Evolutionary conservation across 2,888 invertebrate genomes (phyloP).

Genomic region (Tetheella fluctuosa): DNA sequence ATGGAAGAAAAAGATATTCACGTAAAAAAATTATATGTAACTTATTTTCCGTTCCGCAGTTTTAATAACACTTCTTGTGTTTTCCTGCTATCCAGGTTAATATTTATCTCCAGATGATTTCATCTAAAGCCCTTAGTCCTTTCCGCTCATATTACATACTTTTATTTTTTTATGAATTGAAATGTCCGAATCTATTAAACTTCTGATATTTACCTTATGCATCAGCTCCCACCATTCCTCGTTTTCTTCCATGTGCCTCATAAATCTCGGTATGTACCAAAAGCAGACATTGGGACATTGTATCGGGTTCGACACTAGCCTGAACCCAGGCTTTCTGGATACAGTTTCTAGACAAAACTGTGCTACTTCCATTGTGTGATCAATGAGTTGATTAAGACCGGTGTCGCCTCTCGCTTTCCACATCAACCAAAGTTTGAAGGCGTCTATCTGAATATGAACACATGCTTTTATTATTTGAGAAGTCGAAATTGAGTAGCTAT

Average conservation of each 20-base stretch:
- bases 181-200: no score
- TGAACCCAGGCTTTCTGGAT: constrained; percentile 81
- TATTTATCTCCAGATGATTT: no score
- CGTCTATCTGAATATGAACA: constrained; percentile 86
- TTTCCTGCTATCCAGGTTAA: no score
- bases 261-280: constrained; percentile 90
- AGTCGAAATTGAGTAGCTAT: no score
- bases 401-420: constrained; percentile 91
- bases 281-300: constrained; percentile 95
- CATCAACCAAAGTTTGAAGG: constrained; percentile 96
- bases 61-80: no score
- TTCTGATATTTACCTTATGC: constrained; percentile 65
- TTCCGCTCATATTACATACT: no score
- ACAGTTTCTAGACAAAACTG: constrained; percentile 83
- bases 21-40: no score
- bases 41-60: no score
- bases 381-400: constrained; percentile 85
- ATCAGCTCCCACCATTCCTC: constrained; percentile 80
- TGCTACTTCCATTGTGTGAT: constrained; percentile 86
- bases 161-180: no score
- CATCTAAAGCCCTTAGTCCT: no score
- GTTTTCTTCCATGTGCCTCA: constrained; percentile 71
- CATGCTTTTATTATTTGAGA: no score
- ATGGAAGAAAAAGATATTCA: no score
- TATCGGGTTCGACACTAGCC: constrained; percentile 81